Evolutionary conservation across 2,797 vertebrate species (phyloP), one percentile per base, ranked within the genome.

Genomic region (Mico argentatus): DNA sequence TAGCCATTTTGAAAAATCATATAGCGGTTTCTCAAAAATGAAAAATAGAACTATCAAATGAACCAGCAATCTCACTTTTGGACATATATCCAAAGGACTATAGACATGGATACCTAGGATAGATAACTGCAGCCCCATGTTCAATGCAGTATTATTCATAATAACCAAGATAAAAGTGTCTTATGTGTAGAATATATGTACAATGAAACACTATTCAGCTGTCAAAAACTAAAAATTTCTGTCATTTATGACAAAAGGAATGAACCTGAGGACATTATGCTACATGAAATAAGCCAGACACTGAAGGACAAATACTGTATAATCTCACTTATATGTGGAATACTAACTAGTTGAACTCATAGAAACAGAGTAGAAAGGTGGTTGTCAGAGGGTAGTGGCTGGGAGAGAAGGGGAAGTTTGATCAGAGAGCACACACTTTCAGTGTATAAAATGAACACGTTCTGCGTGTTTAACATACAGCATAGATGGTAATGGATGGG

Each of bases 341-440:
- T 22, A 79, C 22, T 44, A 36, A 77, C 50, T 30, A 33, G 26
- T 24, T 41, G n/a, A 52, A 44, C 2, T 52, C 30, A 48, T 3
- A 41, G 2, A 50, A 57, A 41, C 7, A 50, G 4, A 46, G 24
- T 50, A 26, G 11, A 64, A 50, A 41, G 7, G 4, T 76, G 26
- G 19, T 50, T 15, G 2, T 33, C 41, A 75, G 26, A 7, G 52
- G 4, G 17, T 4, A 27, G 4, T 1, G 5, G 33, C 4, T 11
- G 3, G 48, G 11, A 30, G 8, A 55, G 27, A 17, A 30, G 41
- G 12, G 27, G 24, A 61, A 22, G 4, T 19, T 61, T 80, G 1
- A 17, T 44, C 20, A 91, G 27, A 57, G 39, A 9, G 7, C 7
- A 24, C 0, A 44, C 39, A 36, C 12, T 85, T 64, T 41, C 55